A percentile compares a stretch with the other conserved stretches of the same genome.
These are phyloP conservation scores for Sus cebifrons DNA, from an alignment of 2,797 vertebrate genomes.

Conservation along the genomic window DNA sequence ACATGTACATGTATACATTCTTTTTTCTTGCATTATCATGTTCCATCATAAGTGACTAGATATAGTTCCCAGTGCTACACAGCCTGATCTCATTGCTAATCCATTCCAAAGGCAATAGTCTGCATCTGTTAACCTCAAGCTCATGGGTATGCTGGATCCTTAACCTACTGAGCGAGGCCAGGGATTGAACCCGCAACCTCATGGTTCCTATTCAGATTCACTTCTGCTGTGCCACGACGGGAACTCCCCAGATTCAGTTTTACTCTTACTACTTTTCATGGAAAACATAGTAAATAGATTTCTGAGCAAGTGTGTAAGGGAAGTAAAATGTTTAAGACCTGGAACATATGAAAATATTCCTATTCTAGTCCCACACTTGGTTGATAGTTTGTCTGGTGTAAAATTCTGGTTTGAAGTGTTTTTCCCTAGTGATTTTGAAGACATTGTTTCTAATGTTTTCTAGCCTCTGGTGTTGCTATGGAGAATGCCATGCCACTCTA, in stretches of 20 bases:
- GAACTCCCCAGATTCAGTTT: not conserved
- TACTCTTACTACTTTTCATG: not conserved
- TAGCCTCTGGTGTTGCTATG: not conserved
- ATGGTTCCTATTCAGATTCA: too few relatives aligned
- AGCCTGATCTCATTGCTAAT: too few relatives aligned
- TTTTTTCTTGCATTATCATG: too few relatives aligned
- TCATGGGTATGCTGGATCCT: too few relatives aligned
- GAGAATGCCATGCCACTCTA: not conserved
- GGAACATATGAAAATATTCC: not conserved
- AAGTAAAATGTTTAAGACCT: not conserved
- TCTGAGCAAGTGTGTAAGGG: constrained; percentile 2
- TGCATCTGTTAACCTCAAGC: too few relatives aligned
- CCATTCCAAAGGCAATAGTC: too few relatives aligned
- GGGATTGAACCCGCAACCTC: too few relatives aligned
- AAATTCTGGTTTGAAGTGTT: not conserved
- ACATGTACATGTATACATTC: too few relatives aligned
- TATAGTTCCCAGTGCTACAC: too few relatives aligned
- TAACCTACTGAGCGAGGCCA: too few relatives aligned
- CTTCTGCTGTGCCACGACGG: too few relatives aligned
- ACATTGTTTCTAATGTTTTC: not conserved
- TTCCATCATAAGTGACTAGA: too few relatives aligned
- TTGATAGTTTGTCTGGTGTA: not conserved
- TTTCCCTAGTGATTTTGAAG: not conserved
- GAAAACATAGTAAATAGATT: not conserved
- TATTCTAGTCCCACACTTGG: not conserved